A percentile compares a stretch with the other conserved stretches of the same genome.
These are phyloP conservation scores for Rhorus exstirpatorius DNA, from an alignment of 2,888 invertebrate genomes.

Conservation along the genomic window DNA sequence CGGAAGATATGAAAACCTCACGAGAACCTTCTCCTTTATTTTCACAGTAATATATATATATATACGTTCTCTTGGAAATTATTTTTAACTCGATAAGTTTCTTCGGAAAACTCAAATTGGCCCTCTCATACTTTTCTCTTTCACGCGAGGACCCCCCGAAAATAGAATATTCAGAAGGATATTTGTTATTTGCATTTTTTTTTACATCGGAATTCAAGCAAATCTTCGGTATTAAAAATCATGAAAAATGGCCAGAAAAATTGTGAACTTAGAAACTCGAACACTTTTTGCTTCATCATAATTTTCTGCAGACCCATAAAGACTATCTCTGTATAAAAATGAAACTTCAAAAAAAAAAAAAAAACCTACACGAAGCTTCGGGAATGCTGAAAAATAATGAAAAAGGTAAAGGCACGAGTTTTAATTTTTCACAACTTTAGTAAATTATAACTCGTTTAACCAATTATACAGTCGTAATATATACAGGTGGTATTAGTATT, in stretches of 20 bases:
- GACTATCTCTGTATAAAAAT: neutral
- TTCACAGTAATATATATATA: too few relatives aligned
- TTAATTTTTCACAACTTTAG: neutral
- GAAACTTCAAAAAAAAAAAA: too few relatives aligned
- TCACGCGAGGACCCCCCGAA: neutral
- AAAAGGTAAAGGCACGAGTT: neutral
- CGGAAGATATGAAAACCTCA: neutral
- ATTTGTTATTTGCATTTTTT: too few relatives aligned
- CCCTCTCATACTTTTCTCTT: conserved; percentile 12
- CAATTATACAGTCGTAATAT: conserved; percentile 5
- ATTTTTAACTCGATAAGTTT: conserved; percentile 78
- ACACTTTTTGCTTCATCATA: neutral
- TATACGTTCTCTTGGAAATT: conserved; percentile 73
- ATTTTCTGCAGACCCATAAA: neutral
- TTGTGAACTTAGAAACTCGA: too few relatives aligned
- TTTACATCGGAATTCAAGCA: too few relatives aligned
- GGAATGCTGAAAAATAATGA: neutral
- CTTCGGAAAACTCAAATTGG: conserved; percentile 12
- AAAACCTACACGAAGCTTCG: too few relatives aligned
- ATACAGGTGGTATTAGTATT: conserved; percentile 39
- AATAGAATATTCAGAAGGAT: too few relatives aligned
- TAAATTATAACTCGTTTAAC: conserved; percentile 19
- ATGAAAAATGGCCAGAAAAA: too few relatives aligned
- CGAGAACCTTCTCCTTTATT: conserved; percentile 20
- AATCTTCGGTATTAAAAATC: too few relatives aligned